These are phyloP conservation scores for Australoheros scitulus DNA, from an alignment of 2,113 vertebrate genomes.

Conservation along the genomic window DNA sequence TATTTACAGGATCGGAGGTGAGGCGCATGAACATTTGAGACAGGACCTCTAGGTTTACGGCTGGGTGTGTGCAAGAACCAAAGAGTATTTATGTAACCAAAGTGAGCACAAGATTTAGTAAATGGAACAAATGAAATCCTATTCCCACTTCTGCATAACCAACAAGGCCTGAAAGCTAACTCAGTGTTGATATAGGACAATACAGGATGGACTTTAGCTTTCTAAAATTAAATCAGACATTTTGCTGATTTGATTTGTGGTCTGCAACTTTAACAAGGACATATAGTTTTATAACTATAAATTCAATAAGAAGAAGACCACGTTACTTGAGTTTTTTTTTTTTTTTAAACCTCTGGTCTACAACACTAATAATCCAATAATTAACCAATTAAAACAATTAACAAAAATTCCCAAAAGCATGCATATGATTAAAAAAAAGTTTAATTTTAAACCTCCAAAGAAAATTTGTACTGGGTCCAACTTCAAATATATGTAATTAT, in stretches of 20 bases:
- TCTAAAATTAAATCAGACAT: constrained; percentile 63
- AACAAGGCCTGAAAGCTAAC: constrained; percentile 54
- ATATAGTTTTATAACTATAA: neutral
- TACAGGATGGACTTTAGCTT: constrained; percentile 29
- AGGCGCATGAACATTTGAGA: constrained; percentile 20
- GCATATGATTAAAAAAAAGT: neutral
- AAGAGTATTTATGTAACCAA: constrained; percentile 69
- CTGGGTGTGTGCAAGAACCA: constrained; percentile 42
- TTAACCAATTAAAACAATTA: neutral
- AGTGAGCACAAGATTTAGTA: constrained; percentile 73
- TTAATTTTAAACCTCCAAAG: neutral
- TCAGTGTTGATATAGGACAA: constrained; percentile 53
- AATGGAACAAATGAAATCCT: constrained; percentile 80
- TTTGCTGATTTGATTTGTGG: constrained; percentile 18
- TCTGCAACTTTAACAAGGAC: constrained; percentile 2
- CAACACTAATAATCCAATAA: neutral
- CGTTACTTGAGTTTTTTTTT: neutral
- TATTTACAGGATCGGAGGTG: constrained; percentile 56
- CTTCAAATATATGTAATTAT: neutral
- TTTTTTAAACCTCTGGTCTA: neutral
- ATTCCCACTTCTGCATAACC: constrained; percentile 71
- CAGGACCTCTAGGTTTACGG: constrained; percentile 27
- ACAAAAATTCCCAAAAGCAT: neutral
- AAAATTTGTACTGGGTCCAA: neutral
- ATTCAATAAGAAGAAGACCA: neutral